These are phyloP conservation scores for Malurus elegans DNA, from an alignment of 2,113 vertebrate genomes.

Conservation along the genomic window DNA sequence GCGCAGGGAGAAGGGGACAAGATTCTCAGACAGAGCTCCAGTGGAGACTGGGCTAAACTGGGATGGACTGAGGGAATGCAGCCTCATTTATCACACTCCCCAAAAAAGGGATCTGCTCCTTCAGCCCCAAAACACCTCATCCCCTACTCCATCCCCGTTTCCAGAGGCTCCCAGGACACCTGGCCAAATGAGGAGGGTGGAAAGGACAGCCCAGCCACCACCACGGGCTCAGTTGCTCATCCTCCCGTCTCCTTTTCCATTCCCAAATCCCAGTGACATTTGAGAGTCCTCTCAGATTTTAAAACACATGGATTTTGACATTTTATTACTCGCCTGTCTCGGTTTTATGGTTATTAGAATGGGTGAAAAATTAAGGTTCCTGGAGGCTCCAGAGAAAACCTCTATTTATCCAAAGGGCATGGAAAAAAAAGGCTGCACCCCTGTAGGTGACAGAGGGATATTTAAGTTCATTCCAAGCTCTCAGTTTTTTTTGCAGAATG, in stretches of 20 bases:
- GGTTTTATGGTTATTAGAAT: conserved; percentile 40
- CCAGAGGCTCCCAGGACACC: background rate
- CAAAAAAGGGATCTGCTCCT: background rate
- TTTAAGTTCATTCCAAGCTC: background rate
- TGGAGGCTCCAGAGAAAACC: background rate
- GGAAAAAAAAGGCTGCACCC: background rate
- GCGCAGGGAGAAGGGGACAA: background rate
- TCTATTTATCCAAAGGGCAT: conserved; percentile 39
- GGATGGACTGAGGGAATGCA: background rate
- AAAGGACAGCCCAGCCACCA: background rate
- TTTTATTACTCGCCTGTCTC: conserved; percentile 40
- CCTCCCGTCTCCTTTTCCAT: background rate
- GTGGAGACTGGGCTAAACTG: background rate
- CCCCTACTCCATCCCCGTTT: background rate
- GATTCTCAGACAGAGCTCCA: background rate
- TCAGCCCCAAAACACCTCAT: background rate
- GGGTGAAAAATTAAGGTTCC: conserved; percentile 52
- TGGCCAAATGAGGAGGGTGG: background rate
- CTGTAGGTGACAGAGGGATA: background rate
- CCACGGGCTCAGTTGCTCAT: background rate
- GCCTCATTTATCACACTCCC: background rate
- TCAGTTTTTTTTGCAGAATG: background rate
- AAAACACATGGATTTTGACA: conserved; percentile 49
- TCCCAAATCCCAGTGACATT: conserved; percentile 39
- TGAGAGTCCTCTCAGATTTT: conserved; percentile 1